These are phyloP conservation scores for Catonia carolina DNA, from an alignment of 2,888 invertebrate genomes.

Conservation along the genomic window DNA sequence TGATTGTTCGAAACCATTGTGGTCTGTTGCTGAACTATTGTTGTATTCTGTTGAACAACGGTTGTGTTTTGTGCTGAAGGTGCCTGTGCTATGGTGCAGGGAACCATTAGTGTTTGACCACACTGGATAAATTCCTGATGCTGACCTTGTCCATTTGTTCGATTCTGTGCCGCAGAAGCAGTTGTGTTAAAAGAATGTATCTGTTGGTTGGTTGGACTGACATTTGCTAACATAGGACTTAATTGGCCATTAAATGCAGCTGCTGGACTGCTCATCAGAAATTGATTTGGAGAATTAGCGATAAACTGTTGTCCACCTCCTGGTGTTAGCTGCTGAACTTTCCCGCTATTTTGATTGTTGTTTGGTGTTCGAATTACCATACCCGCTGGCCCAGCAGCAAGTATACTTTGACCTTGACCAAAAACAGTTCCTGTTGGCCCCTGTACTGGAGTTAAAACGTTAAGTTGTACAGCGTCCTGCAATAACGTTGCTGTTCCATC, in stretches of 20 bases:
- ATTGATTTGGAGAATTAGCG: conserved; percentile 34
- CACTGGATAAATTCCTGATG: conserved; percentile 63
- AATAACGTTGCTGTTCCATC: conserved; percentile 62
- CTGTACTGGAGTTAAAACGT: conserved; percentile 66
- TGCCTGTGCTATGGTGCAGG: conserved; percentile 45
- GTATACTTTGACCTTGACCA: conserved; percentile 56
- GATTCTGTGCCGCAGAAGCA: conserved; percentile 29
- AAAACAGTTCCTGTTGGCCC: conserved; percentile 47
- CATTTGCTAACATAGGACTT: conserved; percentile 68
- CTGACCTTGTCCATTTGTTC: conserved; percentile 38
- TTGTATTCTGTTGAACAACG: conserved; percentile 77
- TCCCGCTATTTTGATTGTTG: conserved; percentile 42
- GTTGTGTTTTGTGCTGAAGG: conserved; percentile 47
- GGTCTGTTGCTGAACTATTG: conserved; percentile 75
- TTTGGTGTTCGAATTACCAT: conserved; percentile 70
- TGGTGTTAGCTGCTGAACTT: conserved; percentile 39
- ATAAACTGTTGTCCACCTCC: conserved; percentile 49
- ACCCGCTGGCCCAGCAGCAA: conserved; percentile 60
- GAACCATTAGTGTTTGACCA: conserved; percentile 66
- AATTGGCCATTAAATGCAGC: conserved; percentile 36
- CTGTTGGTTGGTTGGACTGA: conserved; percentile 60
- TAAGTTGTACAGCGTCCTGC: conserved; percentile 57
- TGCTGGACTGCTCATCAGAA: conserved; percentile 33
- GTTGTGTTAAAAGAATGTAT: conserved; percentile 23
- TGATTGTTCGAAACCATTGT: conserved; percentile 67